Evolutionary conservation across 64 coral and sea anemone species (phyloP).

Genomic region (Pachyseris speciosa): DNA sequence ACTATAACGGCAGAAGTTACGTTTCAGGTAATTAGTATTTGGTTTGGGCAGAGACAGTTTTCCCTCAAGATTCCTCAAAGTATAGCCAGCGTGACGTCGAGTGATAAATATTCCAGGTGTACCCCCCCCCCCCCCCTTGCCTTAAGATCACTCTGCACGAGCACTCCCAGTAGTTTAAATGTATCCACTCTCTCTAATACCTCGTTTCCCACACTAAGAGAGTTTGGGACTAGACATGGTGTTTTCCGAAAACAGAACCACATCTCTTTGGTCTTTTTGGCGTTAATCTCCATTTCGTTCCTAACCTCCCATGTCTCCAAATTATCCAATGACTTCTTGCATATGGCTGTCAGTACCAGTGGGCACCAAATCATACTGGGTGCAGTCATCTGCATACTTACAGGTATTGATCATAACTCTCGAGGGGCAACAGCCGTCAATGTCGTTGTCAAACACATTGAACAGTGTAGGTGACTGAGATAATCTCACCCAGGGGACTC

Average conservation of each 20-base stretch:
- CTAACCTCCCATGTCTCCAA: background rate
- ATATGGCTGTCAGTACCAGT: background rate
- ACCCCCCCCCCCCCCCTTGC: no score
- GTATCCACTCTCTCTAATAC: background rate
- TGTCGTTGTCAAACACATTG: conserved; percentile 45
- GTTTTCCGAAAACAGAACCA: background rate
- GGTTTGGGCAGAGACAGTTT: no score
- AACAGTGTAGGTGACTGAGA: conserved; percentile 48
- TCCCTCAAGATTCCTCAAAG: no score
- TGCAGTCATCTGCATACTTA: conserved; percentile 66
- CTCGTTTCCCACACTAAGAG: background rate
- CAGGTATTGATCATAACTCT: background rate
- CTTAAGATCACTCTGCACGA: background rate
- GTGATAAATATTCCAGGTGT: no score
- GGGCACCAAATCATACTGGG: conserved; percentile 5
- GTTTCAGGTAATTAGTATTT: no score
- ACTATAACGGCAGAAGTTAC: no score
- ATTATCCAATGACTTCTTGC: background rate
- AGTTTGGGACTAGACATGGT: background rate
- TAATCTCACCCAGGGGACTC: conserved; percentile 29
- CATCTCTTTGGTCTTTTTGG: background rate
- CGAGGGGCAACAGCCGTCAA: conserved; percentile 1
- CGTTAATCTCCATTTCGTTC: background rate
- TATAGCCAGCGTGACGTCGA: no score
- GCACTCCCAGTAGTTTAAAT: background rate